Conservation (phyloP, 2,888 invertebrate species). For the Scaptodrosophila latifasciaeformis region DNA sequence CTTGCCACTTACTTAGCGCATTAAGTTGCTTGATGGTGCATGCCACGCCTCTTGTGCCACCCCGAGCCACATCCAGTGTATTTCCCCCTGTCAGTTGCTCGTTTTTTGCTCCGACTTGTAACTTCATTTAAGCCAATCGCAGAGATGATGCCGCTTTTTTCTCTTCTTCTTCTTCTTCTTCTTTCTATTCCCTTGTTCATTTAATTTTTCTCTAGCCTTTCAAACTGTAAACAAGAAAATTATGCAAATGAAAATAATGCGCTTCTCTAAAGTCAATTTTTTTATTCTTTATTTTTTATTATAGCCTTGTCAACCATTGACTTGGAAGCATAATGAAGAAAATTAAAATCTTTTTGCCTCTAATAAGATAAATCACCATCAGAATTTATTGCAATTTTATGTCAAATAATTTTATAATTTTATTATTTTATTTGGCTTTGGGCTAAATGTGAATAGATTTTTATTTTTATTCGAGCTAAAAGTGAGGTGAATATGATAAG, state of each 20-base stretch:
- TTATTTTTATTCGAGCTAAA: no score
- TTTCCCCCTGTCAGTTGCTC: slow-evolving; percentile 17
- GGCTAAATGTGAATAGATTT: no score
- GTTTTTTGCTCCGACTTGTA: slow-evolving; percentile 51
- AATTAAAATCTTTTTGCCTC: no score
- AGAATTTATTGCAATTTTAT: no score
- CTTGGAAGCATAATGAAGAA: no score
- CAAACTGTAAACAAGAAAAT: slow-evolving; percentile 72
- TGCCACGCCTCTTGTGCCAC: slow-evolving; percentile 13
- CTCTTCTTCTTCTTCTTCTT: slow-evolving; percentile 10
- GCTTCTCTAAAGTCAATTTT: no score
- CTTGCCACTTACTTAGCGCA: slow-evolving; percentile 32
- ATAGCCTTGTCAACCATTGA: neutral
- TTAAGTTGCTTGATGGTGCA: slow-evolving; percentile 25
- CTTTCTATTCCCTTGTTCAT: neutral
- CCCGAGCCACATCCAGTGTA: neutral
- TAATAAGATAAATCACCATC: no score
- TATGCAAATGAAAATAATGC: slow-evolving; percentile 59
- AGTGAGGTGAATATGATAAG: no score
- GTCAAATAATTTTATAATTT: no score
- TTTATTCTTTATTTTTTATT: slow-evolving; percentile 21
- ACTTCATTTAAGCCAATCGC: slow-evolving; percentile 72
- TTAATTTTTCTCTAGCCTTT: slow-evolving; percentile 21
- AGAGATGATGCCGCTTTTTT: slow-evolving; percentile 30
- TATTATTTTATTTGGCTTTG: no score